Evolutionary conservation across 1,140 invertebrate species (phyloP).

Genomic region (Apocrypta bakeri): DNA sequence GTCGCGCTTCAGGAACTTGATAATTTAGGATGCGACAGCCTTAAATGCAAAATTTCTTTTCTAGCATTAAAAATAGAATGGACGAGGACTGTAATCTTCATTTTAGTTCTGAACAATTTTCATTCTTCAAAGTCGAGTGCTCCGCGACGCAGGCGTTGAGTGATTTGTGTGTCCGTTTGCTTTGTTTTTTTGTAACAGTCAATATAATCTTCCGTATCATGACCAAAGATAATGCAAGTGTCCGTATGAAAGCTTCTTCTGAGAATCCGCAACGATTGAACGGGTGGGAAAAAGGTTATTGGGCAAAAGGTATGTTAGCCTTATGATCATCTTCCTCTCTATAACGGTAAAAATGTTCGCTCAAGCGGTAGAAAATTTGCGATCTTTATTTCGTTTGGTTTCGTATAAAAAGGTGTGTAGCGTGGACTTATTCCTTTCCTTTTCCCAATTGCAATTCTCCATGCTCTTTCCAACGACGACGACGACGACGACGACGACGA

Average conservation of each 20-base stretch:
- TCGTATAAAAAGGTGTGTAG: slow-evolving; percentile 39
- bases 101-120: slow-evolving; percentile 45
- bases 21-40: slow-evolving; percentile 45
- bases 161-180: slow-evolving; percentile 14
- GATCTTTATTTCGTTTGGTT: background rate
- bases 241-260: background rate
- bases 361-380: slow-evolving; percentile 38
- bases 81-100: slow-evolving; percentile 35
- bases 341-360: slow-evolving; percentile 38
- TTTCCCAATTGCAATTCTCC: slow-evolving; percentile 9
- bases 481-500: too few relatives aligned
- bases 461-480: slow-evolving; percentile 29
- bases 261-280: background rate
- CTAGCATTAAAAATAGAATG: slow-evolving; percentile 42
- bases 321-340: slow-evolving; percentile 11
- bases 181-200: background rate
- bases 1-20: slow-evolving; percentile 48
- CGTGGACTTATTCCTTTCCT: slow-evolving; percentile 35
- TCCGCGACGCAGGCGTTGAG: slow-evolving; percentile 16
- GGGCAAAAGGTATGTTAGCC: background rate
- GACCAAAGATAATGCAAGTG: background rate
- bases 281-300: slow-evolving; percentile 5
- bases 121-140: slow-evolving; percentile 18
- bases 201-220: background rate
- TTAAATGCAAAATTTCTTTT: slow-evolving; percentile 41